Evolutionary conservation across 2,888 invertebrate species (phyloP).

Genomic region (Vanessa cardui): DNA sequence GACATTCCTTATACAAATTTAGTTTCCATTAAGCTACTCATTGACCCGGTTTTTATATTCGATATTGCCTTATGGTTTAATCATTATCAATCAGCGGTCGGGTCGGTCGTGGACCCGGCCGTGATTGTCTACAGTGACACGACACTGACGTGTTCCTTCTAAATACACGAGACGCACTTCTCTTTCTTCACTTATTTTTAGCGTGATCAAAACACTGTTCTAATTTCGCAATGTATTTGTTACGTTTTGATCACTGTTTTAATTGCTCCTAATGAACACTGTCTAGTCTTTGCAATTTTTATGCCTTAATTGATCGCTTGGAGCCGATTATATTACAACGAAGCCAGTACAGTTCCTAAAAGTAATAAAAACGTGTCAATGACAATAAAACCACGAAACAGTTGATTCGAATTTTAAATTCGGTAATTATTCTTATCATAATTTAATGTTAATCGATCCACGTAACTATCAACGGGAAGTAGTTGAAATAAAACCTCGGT

Average conservation of each 20-base stretch:
- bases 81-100: slow-evolving; percentile 39
- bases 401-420: slow-evolving; percentile 20
- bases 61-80: slow-evolving; percentile 36
- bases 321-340: neutral
- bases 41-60: slow-evolving; percentile 38
- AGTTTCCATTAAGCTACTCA: slow-evolving; percentile 12
- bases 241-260: slow-evolving; percentile 28
- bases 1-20: slow-evolving; percentile 4
- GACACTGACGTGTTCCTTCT: slow-evolving; percentile 21
- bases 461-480: slow-evolving; percentile 60
- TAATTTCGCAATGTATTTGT: slow-evolving; percentile 35
- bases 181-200: slow-evolving; percentile 29
- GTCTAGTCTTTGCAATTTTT: slow-evolving; percentile 14
- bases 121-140: slow-evolving; percentile 32
- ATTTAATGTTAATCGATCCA: slow-evolving; percentile 61
- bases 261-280: slow-evolving; percentile 30
- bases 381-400: neutral
- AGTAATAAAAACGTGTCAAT: neutral
- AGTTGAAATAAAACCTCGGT: slow-evolving; percentile 58
- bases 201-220: slow-evolving; percentile 27
- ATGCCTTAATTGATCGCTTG: slow-evolving; percentile 1
- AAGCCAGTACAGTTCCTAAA: neutral
- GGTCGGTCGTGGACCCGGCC: slow-evolving; percentile 42
- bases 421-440: slow-evolving; percentile 38
- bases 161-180: slow-evolving; percentile 24